phyloP scores from a whole-genome alignment of 2,797 vertebrate genomes.

The Eulemur rubriventer region DNA sequence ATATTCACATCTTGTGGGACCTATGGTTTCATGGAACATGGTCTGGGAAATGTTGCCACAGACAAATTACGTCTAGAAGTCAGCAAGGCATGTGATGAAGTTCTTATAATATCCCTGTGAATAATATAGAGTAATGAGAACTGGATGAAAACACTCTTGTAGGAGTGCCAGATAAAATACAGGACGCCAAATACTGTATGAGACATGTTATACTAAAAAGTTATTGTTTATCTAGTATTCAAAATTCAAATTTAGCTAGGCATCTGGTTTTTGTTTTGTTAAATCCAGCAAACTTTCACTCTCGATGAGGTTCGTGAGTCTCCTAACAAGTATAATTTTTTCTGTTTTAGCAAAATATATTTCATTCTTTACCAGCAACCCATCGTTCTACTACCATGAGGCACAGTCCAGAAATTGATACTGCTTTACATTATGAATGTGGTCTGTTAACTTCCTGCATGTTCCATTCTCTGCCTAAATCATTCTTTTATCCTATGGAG shows the following conservation, averaged over 20 bases:
- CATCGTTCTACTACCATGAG: neutral
- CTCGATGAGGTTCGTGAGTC: neutral
- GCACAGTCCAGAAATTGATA: slow-evolving; percentile 17
- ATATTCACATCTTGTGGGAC: neutral
- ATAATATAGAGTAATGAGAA: slow-evolving; percentile 17
- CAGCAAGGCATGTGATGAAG: slow-evolving; percentile 4
- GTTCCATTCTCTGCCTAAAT: neutral
- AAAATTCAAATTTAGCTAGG: slow-evolving; percentile 47
- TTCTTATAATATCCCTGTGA: slow-evolving; percentile 42
- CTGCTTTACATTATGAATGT: slow-evolving; percentile 24
- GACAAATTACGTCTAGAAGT: neutral
- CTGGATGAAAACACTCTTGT: slow-evolving; percentile 5
- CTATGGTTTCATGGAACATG: neutral
- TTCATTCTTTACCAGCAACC: slow-evolving; percentile 10
- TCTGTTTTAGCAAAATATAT: slow-evolving; percentile 26
- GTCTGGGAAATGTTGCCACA: slow-evolving; percentile 16
- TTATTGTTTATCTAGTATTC: slow-evolving; percentile 47
- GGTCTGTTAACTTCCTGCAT: slow-evolving; percentile 27
- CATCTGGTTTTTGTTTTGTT: neutral
- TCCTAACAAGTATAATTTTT: slow-evolving; percentile 19
- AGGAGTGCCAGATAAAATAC: slow-evolving; percentile 21
- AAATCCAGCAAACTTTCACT: neutral
- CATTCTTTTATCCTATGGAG: slow-evolving; percentile 27
- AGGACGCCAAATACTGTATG: neutral
- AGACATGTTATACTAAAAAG: neutral